Base-by-base conservation (phyloP, 1,140 invertebrate species). In the Plodia interpunctella region DNA sequence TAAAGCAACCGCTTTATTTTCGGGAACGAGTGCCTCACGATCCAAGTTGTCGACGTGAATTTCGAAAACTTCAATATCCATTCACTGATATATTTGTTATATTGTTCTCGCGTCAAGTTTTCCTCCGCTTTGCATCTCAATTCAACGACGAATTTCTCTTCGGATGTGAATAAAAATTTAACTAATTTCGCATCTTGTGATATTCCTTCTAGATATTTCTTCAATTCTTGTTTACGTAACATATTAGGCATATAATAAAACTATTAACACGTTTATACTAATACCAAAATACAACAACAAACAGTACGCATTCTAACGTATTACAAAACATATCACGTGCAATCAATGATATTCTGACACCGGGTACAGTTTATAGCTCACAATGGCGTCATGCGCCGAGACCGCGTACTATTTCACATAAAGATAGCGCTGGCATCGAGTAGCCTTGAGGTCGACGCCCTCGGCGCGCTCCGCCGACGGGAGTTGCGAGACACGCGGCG, bases 41-140 rank as follows among this genome's bases (percentile, higher is more conserved):
- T 65, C 72, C 72, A 74, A 8, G 50, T 57, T 2, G 68, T 68
- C 8, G 66, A 50, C 0, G 72, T 74, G 54, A 71, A 74, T 10
- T 38, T 52, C 0, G 65, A 60, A 21, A 74, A 71, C 13, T 59
- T 66, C n/a, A 17, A 51, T 4, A 74, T 63, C 72, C 72, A 74
- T 51, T 63, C 55, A 9, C 38, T 49, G 0, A 51, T 44, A 20
- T 63, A 67, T 2, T 59, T 10, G 50, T 52, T 55, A 35, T 68
- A 66, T 21, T 55, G 55, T 0, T 63, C 52, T 30, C 13, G n/a
- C 4, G 28, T 25, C 5, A 57, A 9, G 4, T 66, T 55, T 2
- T 38, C 50, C 5, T 57, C 59, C 2, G 59, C 51, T 44, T 58
- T 56, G 25, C 68, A 68, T 58, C 60, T 68, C n/a, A 74, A 9